Evolutionary conservation across 2,797 vertebrate species (phyloP).

Genomic region (Sebastes steindachneri): DNA sequence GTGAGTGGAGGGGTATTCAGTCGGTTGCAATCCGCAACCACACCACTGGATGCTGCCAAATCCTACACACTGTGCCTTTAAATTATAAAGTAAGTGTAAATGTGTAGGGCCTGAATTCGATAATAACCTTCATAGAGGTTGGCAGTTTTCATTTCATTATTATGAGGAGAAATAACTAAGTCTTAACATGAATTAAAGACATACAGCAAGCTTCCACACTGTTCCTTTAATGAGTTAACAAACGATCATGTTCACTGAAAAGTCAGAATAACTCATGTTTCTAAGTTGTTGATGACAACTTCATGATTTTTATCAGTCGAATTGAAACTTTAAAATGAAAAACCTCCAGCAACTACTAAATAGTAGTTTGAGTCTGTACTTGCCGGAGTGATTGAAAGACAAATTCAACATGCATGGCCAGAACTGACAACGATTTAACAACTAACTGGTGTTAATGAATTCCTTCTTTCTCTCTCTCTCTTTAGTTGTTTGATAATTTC

Average conservation of each 20-base stretch:
- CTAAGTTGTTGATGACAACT: not conserved
- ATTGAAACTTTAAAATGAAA: not conserved
- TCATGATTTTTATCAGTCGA: not conserved
- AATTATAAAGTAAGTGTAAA: not conserved
- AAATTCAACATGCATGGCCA: not conserved
- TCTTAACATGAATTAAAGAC: not conserved
- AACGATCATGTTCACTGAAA: not conserved
- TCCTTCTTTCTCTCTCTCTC: not conserved
- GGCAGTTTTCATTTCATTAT: not conserved
- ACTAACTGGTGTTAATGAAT: not conserved
- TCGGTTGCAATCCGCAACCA: too few relatives aligned
- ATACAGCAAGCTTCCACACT: not conserved
- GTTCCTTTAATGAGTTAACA: not conserved
- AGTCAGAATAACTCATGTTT: not conserved
- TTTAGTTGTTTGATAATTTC: not conserved
- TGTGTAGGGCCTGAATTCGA: not conserved
- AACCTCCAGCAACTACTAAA: not conserved
- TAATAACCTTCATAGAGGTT: not conserved
- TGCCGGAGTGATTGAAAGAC: not conserved
- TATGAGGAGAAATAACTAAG: not conserved
- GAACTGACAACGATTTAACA: not conserved
- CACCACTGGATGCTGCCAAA: too few relatives aligned
- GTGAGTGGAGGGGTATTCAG: too few relatives aligned
- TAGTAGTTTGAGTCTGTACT: not conserved
- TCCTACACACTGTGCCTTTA: not conserved